Conservation (phyloP, 2,888 invertebrate species). For the Corythucha ciliata region DNA sequence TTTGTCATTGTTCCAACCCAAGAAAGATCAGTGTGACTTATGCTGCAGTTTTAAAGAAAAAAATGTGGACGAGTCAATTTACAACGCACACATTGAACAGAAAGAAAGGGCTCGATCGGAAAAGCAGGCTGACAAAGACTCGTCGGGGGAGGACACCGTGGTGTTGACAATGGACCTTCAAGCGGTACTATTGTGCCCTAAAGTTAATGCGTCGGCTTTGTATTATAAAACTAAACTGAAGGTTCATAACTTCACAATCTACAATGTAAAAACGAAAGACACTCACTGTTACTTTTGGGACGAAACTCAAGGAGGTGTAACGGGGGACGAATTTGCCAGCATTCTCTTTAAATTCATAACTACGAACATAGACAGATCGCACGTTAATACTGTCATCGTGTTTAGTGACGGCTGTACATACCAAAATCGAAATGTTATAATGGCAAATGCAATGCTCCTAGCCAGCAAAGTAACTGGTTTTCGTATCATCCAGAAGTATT, state of each 20-base stretch:
- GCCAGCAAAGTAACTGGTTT: slow-evolving; percentile 31
- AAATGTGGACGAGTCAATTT: slow-evolving; percentile 24
- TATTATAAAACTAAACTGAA: slow-evolving; percentile 32
- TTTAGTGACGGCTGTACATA: slow-evolving; percentile 35
- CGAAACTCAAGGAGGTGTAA: slow-evolving; percentile 1
- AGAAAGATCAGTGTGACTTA: slow-evolving; percentile 30
- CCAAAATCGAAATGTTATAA: slow-evolving; percentile 36
- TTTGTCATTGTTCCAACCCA: slow-evolving; percentile 16
- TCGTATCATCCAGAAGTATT: slow-evolving; percentile 36
- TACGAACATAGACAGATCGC: background rate
- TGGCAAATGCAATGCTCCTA: slow-evolving; percentile 37
- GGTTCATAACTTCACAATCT: slow-evolving; percentile 34
- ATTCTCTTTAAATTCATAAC: slow-evolving; percentile 3
- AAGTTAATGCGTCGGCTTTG: slow-evolving; percentile 26
- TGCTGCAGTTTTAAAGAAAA: slow-evolving; percentile 24
- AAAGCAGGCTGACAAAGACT: slow-evolving; percentile 21
- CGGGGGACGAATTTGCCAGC: background rate
- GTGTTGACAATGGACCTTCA: too few species aligned
- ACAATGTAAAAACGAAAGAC: slow-evolving; percentile 35
- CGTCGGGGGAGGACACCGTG: too few species aligned
- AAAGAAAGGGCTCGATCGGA: slow-evolving; percentile 25
- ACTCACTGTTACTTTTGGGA: slow-evolving; percentile 4
- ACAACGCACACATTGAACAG: slow-evolving; percentile 19
- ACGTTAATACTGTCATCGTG: background rate
- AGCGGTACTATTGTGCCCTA: slow-evolving; percentile 30